Base-by-base conservation (phyloP, 2,888 invertebrate genomes). In the Cryptus viduatorius region DNA sequence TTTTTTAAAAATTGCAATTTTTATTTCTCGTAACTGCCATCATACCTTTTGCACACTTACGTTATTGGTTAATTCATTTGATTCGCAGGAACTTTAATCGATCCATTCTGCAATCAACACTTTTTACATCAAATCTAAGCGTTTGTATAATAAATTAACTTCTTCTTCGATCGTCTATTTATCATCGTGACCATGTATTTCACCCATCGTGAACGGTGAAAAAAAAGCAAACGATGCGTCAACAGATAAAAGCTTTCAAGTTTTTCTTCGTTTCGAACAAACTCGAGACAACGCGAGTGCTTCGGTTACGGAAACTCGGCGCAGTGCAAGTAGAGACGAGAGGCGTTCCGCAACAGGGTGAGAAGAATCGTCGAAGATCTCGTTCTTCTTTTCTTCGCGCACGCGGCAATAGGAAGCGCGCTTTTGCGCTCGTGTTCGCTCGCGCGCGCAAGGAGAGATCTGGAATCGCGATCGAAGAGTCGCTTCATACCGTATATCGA, bases 181-280 rank as follows among this genome's bases (percentile, higher is more conserved):
- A 64, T 19, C 64, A 37, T 64, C 48, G 64, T 29, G 29, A 71
- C 4, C 3, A 4, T 48, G 48, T n/a, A 48, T n/a, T 7, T 53
- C n/a, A 16, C n/a, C 16, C 5, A 12, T 10, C 3, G n/a, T 5
- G 1, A 8, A 65, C 0, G 16, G 16, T 1, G 12, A 1, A 42
- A 64, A 16, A 16, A 42, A 65, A 80, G 71, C 72, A 56, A 42
- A 50, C 50, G 59, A 10, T 31, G 79, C 56, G 65, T 80, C 71
- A 83, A 83, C 61, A 71, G 72, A 84, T 72, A 72, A 77, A 80
- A 84, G 83, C 68, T 84, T 84, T 72, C 83, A 68, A 84, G 83
- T 84, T 77, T 84, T 83, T 71, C 48, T 29, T n/a, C 29, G n/a
- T n/a, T 14, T 24, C 59, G 29, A 14, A 31, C 59, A n/a, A 61